Percentiles rank a stretch among this genome's conserved stretches.
Evolutionary conservation across 2,888 invertebrate species (phyloP).

Genomic region (Dimorphilus gyrociliatus): DNA sequence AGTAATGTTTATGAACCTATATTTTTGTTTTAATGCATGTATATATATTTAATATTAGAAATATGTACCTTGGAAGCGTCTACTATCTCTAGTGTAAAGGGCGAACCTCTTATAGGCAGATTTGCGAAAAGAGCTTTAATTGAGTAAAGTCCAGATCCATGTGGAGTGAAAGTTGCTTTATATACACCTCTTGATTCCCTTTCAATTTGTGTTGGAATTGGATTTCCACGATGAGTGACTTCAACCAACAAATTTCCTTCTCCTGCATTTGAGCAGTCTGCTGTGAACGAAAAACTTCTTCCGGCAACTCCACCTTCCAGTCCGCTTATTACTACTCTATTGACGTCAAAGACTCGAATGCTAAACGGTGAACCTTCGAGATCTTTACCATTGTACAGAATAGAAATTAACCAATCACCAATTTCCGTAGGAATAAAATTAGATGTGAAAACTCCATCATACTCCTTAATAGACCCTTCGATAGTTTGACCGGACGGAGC

Average conservation of each 20-base stretch:
- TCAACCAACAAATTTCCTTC: slow-evolving; percentile 78
- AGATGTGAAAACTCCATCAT: slow-evolving; percentile 53
- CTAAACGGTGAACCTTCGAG: slow-evolving; percentile 91
- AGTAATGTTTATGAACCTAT: too few species aligned
- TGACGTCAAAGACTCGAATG: slow-evolving; percentile 84
- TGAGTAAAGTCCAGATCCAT: slow-evolving; percentile 47
- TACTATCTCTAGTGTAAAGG: slow-evolving; percentile 29
- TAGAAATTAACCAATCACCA: slow-evolving; percentile 90
- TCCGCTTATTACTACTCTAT: slow-evolving; percentile 54
- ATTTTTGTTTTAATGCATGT: too few species aligned
- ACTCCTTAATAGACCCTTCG: slow-evolving; percentile 49
- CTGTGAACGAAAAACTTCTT: slow-evolving; percentile 47
- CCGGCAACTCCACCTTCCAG: slow-evolving; percentile 44
- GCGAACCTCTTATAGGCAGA: slow-evolving; percentile 51
- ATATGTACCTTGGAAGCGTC: slow-evolving; percentile 45
- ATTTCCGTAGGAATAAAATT: slow-evolving; percentile 93
- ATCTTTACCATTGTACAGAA: slow-evolving; percentile 84
- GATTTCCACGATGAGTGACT: slow-evolving; percentile 50
- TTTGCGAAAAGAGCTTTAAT: slow-evolving; percentile 88
- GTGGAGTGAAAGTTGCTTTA: slow-evolving; percentile 44
- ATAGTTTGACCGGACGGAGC: slow-evolving; percentile 71
- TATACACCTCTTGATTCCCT: slow-evolving; percentile 45
- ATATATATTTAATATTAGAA: too few species aligned
- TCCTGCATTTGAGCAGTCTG: slow-evolving; percentile 57
- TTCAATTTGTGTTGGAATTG: slow-evolving; percentile 59